Percentiles rank a stretch among this genome's conserved stretches.
These are phyloP conservation scores for Drosophila infuscata DNA, from an alignment of 2,888 invertebrate genomes.

Conservation along the genomic window DNA sequence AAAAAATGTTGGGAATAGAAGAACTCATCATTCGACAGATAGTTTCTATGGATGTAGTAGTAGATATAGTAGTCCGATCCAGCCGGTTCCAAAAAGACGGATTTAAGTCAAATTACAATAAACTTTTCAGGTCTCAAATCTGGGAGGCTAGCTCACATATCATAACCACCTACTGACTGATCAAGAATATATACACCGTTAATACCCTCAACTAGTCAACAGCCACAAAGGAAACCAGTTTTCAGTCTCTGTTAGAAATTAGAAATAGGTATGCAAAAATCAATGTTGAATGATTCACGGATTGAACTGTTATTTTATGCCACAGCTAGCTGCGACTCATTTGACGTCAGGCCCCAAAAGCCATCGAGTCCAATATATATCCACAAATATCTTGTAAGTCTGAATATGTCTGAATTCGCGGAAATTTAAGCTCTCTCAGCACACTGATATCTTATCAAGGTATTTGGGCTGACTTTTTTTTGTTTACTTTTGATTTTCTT, in stretches of 20 bases:
- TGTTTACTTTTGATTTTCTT: conserved; percentile 29
- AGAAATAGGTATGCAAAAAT: conserved; percentile 39
- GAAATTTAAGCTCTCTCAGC: conserved; percentile 28
- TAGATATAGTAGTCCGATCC: not conserved
- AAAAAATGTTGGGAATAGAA: no score
- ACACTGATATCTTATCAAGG: conserved; percentile 64
- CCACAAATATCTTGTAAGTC: conserved; percentile 6
- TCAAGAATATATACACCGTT: not conserved
- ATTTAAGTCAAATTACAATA: no score
- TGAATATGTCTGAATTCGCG: conserved; percentile 45
- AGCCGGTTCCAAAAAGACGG: no score
- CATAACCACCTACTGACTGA: not conserved
- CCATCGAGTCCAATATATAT: conserved; percentile 20
- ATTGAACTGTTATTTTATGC: not conserved
- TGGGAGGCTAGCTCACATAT: not conserved
- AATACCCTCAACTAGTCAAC: conserved; percentile 26
- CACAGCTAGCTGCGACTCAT: not conserved
- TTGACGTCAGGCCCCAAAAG: conserved; percentile 27
- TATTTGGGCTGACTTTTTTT: conserved; percentile 41
- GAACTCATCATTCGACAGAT: no score
- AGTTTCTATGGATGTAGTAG: no score
- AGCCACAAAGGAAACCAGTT: conserved; percentile 66
- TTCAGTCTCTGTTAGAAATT: conserved; percentile 8
- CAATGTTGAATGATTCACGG: conserved; percentile 6
- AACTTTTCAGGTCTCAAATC: no score